These are phyloP conservation scores for Harpagifer antarcticus DNA, from an alignment of 2,797 vertebrate genomes.

Conservation along the genomic window DNA sequence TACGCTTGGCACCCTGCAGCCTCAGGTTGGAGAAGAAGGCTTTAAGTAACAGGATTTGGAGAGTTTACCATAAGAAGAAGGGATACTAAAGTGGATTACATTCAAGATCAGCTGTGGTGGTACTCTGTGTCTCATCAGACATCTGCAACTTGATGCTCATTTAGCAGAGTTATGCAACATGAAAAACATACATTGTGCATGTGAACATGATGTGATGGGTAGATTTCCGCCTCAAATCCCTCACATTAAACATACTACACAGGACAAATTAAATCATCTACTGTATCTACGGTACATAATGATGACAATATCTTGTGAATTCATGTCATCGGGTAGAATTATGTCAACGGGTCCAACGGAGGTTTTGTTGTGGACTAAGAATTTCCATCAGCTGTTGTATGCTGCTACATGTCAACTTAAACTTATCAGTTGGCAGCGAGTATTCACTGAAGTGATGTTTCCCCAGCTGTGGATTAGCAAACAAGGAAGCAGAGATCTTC, in stretches of 20 bases:
- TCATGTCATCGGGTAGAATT: constrained; percentile 24
- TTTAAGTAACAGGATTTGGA: constrained; percentile 77
- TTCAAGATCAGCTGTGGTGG: constrained; percentile 53
- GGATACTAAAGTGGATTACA: constrained; percentile 76
- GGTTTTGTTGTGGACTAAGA: constrained; percentile 37
- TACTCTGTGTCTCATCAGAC: constrained; percentile 30
- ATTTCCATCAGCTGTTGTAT: constrained; percentile 55
- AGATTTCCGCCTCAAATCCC: constrained; percentile 28
- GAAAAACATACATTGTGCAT: constrained; percentile 1
- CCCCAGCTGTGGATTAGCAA: constrained; percentile 66
- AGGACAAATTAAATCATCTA: constrained; percentile 45
- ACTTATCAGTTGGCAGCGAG: constrained; percentile 45
- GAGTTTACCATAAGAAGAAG: constrained; percentile 71
- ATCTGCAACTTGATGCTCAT: constrained; percentile 45
- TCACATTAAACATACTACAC: constrained; percentile 37
- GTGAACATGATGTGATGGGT: constrained; percentile 18
- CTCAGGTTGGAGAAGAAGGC: constrained; percentile 61
- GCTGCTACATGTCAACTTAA: constrained; percentile 56
- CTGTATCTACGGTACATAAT: constrained; percentile 5
- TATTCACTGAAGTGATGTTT: constrained; percentile 62
- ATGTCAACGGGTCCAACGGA: constrained; percentile 19
- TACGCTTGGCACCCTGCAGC: constrained; percentile 53
- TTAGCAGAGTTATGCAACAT: constrained; percentile 37
- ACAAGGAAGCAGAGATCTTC: constrained; percentile 55
- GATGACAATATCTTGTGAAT: constrained; percentile 22